A percentile compares a stretch with the other conserved stretches of the same genome.
Evolutionary conservation across 2,888 invertebrate species (phyloP).

Genomic region (Trissonchulus sp.): DNA sequence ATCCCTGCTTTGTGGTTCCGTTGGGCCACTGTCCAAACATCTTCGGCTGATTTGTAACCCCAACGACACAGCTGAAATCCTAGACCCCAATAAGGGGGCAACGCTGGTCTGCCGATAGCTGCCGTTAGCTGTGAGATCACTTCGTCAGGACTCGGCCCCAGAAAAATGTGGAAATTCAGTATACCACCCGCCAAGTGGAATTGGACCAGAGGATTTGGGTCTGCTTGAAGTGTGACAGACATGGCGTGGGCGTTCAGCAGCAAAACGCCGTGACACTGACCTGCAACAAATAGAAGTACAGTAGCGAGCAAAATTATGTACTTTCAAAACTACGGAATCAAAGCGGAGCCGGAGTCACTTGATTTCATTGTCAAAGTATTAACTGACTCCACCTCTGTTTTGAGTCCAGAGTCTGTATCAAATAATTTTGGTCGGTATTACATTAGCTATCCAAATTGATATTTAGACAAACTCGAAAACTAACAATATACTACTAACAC

Average conservation of each 20-base stretch:
- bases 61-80: slow-evolving; percentile 29
- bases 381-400: too few relatives aligned
- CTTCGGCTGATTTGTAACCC: slow-evolving; percentile 35
- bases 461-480: too few relatives aligned
- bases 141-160: slow-evolving; percentile 44
- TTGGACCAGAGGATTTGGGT: slow-evolving; percentile 59
- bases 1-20: slow-evolving; percentile 51
- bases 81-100: slow-evolving; percentile 28
- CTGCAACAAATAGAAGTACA: neutral
- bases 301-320: too few relatives aligned
- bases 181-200: slow-evolving; percentile 59
- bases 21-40: slow-evolving; percentile 43
- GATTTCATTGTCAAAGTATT: too few relatives aligned
- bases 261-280: slow-evolving; percentile 17
- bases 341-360: too few relatives aligned
- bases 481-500: too few relatives aligned
- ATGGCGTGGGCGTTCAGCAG: slow-evolving; percentile 20
- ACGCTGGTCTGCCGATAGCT: slow-evolving; percentile 10
- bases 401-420: too few relatives aligned
- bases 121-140: slow-evolving; percentile 43
- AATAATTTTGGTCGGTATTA: too few relatives aligned
- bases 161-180: slow-evolving; percentile 45
- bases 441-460: too few relatives aligned
- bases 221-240: slow-evolving; percentile 22
- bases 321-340: too few relatives aligned